Percentiles rank a stretch among this genome's conserved stretches.
These are phyloP conservation scores for Caenorhabditis angaria DNA, from an alignment of 2,888 invertebrate genomes.

Conservation along the genomic window DNA sequence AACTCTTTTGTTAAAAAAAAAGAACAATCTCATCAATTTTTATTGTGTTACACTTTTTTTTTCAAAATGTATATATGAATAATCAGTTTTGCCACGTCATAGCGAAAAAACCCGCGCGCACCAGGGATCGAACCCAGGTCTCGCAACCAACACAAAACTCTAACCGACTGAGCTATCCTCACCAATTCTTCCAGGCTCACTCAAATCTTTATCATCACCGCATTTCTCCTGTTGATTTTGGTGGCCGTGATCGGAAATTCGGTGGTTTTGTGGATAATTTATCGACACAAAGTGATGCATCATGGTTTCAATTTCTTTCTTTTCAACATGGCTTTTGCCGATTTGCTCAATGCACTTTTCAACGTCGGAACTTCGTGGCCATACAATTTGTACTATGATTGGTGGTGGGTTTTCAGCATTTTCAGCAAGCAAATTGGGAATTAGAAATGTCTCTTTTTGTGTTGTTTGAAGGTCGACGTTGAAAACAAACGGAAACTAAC, in stretches of 20 bases:
- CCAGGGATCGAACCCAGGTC: too few relatives aligned
- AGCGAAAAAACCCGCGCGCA: too few relatives aligned
- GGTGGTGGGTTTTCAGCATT: slow-evolving; percentile 51
- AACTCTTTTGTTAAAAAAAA: too few relatives aligned
- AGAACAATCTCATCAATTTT: too few relatives aligned
- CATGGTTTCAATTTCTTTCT: slow-evolving; percentile 66
- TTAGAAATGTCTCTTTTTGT: background rate
- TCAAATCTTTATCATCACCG: slow-evolving; percentile 54
- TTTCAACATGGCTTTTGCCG: slow-evolving; percentile 68
- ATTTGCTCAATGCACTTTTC: slow-evolving; percentile 63
- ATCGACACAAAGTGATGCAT: slow-evolving; percentile 64
- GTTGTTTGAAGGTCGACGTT: background rate
- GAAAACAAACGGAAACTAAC: too few relatives aligned
- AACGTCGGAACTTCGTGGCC: slow-evolving; percentile 68
- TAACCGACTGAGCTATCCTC: background rate
- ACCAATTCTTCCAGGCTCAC: slow-evolving; percentile 40
- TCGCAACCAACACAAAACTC: too few relatives aligned
- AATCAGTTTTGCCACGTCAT: too few relatives aligned
- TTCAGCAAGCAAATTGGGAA: background rate
- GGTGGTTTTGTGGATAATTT: slow-evolving; percentile 67
- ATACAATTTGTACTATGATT: slow-evolving; percentile 63
- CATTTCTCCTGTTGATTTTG: slow-evolving; percentile 57
- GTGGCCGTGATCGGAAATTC: slow-evolving; percentile 62
- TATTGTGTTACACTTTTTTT: too few relatives aligned
- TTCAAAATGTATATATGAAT: too few relatives aligned